Conservation (phyloP, 2,888 invertebrate genomes). For the Mimas tiliae region DNA sequence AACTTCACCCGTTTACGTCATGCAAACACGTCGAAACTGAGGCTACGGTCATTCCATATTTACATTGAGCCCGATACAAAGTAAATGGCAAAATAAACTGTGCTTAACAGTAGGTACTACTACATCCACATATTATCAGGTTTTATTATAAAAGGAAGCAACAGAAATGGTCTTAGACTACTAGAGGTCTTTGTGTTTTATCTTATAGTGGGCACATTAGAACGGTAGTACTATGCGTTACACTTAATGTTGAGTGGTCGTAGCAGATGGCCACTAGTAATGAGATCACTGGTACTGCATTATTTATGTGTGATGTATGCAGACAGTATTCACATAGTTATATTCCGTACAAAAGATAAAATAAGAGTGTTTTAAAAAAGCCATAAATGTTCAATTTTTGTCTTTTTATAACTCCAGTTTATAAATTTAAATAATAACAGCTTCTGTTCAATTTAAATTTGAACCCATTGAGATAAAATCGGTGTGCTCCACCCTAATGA, state of each 20-base stretch:
- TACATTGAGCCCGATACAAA: constrained; percentile 3
- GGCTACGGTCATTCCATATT: not conserved
- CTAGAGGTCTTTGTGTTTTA: constrained; percentile 19
- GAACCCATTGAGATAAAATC: constrained; percentile 66
- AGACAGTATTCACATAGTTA: not conserved
- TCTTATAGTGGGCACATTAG: constrained; percentile 6
- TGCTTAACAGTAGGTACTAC: too few species aligned
- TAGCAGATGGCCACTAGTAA: constrained; percentile 23
- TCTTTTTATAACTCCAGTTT: constrained; percentile 3
- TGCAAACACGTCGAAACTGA: constrained; percentile 7
- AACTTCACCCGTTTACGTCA: not conserved
- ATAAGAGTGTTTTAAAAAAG: not conserved
- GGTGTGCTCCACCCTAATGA: constrained; percentile 51
- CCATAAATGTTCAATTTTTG: not conserved
- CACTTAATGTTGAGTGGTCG: constrained; percentile 15
- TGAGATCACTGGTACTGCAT: constrained; percentile 6
- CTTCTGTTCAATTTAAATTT: constrained; percentile 45
- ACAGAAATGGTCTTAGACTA: not conserved
- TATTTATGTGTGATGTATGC: not conserved
- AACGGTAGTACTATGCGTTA: not conserved
- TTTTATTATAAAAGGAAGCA: constrained; percentile 12
- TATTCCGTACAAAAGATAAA: constrained; percentile 1
- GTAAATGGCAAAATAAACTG: not conserved
- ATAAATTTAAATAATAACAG: constrained; percentile 23
- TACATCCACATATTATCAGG: not conserved